Base-by-base conservation (phyloP, 2,797 vertebrate species). In the Etheostoma perlongum region DNA sequence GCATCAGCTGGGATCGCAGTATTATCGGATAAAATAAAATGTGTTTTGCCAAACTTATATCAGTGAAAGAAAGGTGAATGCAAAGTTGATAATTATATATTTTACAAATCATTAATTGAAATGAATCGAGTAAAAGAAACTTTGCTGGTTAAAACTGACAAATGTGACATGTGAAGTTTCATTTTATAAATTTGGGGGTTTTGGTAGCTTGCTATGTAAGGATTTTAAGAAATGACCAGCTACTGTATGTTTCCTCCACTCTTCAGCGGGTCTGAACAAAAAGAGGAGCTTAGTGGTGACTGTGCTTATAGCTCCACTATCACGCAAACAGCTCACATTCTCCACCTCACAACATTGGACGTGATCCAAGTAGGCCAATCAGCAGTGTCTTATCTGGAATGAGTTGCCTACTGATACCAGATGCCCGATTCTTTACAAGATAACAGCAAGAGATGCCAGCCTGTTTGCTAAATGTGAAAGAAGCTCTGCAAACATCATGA, bases 361-460 rank as follows among this genome's bases (percentile, higher is more conserved):
- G 6, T 44, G 76, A 61, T 89, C 92, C 93, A 94, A 93, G 82
- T 92, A 90, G 94, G 63, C 89, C 92, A 92, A 88, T 92, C 95
- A 87, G 78, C 75, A 80, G 51, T 54, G 84, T 87, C 85, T 88
- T 81, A 85, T 88, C 82, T 86, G 62, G 83, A 88, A 79, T 23
- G 78, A 74, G 76, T 83, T 84, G 72, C 79, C 77, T 76, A 86
- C 84, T 76, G 87, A 88, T 86, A 86, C 73, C 81, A 83, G 75
- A 5, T 59, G 67, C 44, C 42, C 64, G 74, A 89, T 85, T 63
- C 74, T 75, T 55, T 64, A 47, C 52, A 44, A 51, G 83, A 87
- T 70, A 86, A 82, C 76, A 70, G 63, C 72, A 76, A 16, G 33
- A 76, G 51, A 83, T 69, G 70, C 21, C 70, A 46, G 44, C 21